Evolutionary conservation across 2,888 invertebrate species (phyloP).

Genomic region (Acanthosepion pharaonis): DNA sequence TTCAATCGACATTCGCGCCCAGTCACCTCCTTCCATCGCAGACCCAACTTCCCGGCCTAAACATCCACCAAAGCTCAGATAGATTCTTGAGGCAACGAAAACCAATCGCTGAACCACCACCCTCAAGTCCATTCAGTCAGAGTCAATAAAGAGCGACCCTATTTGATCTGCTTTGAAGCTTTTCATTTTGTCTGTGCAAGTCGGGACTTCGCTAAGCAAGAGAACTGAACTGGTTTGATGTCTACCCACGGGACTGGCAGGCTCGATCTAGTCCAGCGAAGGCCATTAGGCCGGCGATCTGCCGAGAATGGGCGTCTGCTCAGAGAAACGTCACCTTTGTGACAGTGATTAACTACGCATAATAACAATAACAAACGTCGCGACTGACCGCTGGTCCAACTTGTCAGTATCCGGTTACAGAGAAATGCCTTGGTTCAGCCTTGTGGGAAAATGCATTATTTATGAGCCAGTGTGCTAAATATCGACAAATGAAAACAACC

Average conservation of each 20-base stretch:
- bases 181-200: neutral
- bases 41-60: too few species aligned
- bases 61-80: too few species aligned
- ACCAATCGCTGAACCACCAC: too few species aligned
- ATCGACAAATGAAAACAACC: neutral
- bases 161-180: too few species aligned
- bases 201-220: neutral
- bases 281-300: neutral
- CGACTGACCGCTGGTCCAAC: neutral
- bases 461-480: neutral
- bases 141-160: too few species aligned
- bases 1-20: too few species aligned
- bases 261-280: neutral
- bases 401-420: neutral
- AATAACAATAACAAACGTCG: neutral
- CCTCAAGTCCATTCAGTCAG: too few species aligned
- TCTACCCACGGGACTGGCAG: neutral
- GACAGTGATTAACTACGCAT: neutral
- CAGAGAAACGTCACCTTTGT: neutral
- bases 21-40: too few species aligned
- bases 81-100: too few species aligned
- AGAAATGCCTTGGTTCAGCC: neutral
- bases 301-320: neutral
- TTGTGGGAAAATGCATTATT: neutral
- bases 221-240: neutral